phyloP scores from a whole-genome alignment of 2,113 vertebrate species.

The Vulpes vulpes region DNA sequence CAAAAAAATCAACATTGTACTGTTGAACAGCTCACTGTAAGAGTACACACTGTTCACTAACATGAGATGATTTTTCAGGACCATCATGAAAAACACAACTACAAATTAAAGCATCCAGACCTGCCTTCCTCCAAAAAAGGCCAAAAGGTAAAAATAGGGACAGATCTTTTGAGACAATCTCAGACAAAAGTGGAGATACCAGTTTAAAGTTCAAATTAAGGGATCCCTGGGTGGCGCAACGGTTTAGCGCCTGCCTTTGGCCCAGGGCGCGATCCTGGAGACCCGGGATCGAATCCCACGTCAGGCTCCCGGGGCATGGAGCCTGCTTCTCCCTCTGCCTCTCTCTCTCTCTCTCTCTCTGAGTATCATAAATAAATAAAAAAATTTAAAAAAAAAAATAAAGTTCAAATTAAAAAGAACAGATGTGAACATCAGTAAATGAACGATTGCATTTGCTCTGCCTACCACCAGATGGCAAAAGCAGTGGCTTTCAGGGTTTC shows the following conservation, averaged over 20 bases:
- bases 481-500: not conserved
- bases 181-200: not conserved
- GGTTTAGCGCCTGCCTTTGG: no score
- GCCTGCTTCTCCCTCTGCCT: no score
- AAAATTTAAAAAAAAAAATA: no score
- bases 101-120: not conserved
- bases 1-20: not conserved
- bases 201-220: constrained; percentile 41
- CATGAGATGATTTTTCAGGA: not conserved
- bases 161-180: not conserved
- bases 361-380: no score
- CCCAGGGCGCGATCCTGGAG: no score
- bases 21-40: not conserved
- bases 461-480: constrained; percentile 67
- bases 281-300: no score
- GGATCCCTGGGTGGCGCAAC: no score
- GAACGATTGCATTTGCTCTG: not conserved
- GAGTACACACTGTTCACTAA: not conserved
- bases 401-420: constrained; percentile 43
- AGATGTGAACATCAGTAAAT: not conserved
- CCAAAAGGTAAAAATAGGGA: not conserved
- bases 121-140: not conserved
- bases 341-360: no score
- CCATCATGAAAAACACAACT: not conserved
- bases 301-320: no score